phyloP scores from a whole-genome alignment of 2,888 invertebrate species.

The Sussaba pulchella region DNA sequence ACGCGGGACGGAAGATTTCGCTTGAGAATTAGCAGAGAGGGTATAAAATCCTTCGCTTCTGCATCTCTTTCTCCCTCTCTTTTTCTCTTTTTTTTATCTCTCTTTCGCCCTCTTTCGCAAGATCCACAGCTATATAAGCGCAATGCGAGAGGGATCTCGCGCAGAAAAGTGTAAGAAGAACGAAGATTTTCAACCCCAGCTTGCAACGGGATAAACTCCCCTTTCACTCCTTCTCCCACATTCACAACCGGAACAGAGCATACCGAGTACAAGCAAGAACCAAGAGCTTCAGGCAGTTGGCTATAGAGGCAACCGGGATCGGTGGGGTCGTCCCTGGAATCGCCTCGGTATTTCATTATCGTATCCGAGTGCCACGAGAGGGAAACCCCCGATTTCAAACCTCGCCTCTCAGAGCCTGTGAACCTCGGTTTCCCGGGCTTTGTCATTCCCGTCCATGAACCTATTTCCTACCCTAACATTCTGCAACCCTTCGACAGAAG shows the following conservation, averaged over 20 bases:
- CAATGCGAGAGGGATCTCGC: constrained; percentile 23
- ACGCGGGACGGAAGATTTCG: constrained; percentile 17
- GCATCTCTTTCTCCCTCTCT: background rate
- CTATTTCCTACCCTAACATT: constrained; percentile 24
- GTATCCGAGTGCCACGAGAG: constrained; percentile 69
- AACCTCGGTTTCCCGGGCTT: constrained; percentile 35
- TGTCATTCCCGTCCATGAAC: constrained; percentile 42
- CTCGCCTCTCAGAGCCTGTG: background rate
- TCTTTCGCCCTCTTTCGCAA: background rate
- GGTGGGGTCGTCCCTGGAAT: constrained; percentile 49
- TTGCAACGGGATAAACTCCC: constrained; percentile 25
- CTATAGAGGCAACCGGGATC: constrained; percentile 49
- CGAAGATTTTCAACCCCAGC: constrained; percentile 34
- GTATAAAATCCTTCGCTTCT: background rate
- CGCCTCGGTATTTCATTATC: constrained; percentile 78
- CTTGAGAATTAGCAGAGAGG: constrained; percentile 25
- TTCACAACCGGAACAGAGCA: constrained; percentile 16
- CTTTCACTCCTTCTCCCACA: no score
- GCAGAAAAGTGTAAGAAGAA: constrained; percentile 40
- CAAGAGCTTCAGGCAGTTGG: constrained; percentile 38
- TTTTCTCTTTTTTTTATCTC: background rate
- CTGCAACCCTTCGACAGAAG: constrained; percentile 6
- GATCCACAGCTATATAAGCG: constrained; percentile 3
- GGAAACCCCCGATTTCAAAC: constrained; percentile 23
- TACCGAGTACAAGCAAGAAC: constrained; percentile 57